Evolutionary conservation across 1,140 invertebrate species (phyloP).

Genomic region (Drosophila pectinifera): DNA sequence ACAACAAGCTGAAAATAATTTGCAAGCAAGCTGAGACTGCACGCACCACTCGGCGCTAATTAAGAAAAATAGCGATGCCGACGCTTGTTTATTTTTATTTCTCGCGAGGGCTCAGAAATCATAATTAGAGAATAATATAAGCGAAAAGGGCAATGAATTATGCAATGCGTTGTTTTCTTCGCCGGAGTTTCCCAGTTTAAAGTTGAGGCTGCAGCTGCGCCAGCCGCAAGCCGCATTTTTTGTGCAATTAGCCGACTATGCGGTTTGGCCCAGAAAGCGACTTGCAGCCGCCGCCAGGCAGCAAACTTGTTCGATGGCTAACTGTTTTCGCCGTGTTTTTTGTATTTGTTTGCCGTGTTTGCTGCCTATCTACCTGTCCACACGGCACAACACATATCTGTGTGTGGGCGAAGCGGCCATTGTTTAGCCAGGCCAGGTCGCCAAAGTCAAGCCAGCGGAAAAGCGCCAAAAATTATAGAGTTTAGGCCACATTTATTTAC

Average conservation of each 20-base stretch:
- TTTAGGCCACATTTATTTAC: constrained; percentile 56
- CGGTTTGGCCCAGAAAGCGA: constrained; percentile 77
- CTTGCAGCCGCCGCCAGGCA: constrained; percentile 63
- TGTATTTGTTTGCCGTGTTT: constrained; percentile 14
- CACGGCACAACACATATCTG: constrained; percentile 38
- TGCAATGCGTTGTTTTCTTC: constrained; percentile 56
- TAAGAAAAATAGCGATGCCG: constrained; percentile 51
- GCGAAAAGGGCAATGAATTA: constrained; percentile 69
- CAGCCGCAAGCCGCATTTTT: constrained; percentile 65
- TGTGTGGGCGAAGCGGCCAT: constrained; percentile 57
- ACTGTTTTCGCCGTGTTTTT: constrained; percentile 26
- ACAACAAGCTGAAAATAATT: constrained; percentile 57
- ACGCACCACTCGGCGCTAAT: constrained; percentile 67
- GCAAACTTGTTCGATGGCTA: constrained; percentile 59
- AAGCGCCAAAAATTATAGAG: constrained; percentile 69
- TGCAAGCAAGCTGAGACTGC: constrained; percentile 64
- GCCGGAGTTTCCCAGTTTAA: constrained; percentile 43
- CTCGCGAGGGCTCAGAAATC: constrained; percentile 20
- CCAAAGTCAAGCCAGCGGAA: constrained; percentile 43
- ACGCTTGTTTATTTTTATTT: constrained; percentile 37
- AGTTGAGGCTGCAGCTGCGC: constrained; percentile 29
- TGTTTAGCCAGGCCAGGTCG: constrained; percentile 43
- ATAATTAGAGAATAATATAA: constrained; percentile 49
- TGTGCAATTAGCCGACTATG: constrained; percentile 78
- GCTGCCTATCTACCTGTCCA: constrained; percentile 41